Evolutionary conservation across 2,797 vertebrate species (phyloP).

Genomic region (Platalea minor): DNA sequence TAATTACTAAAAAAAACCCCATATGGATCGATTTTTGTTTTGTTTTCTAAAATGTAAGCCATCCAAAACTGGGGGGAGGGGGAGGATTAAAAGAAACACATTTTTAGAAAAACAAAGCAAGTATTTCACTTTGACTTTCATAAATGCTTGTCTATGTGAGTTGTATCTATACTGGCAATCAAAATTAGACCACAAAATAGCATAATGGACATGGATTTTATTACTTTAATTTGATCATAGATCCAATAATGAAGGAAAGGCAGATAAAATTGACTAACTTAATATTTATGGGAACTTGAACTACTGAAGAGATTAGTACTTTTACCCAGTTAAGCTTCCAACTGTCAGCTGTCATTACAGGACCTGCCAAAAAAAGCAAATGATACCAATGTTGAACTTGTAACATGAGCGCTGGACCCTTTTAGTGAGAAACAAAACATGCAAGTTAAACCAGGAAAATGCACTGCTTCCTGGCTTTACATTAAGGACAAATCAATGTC

Average conservation of each 20-base stretch:
- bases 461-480: constrained; percentile 28
- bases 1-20: neutral
- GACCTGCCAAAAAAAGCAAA: constrained; percentile 61
- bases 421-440: constrained; percentile 42
- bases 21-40: neutral
- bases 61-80: neutral
- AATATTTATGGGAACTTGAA: constrained; percentile 68
- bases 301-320: constrained; percentile 66
- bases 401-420: constrained; percentile 29
- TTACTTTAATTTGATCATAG: constrained; percentile 67
- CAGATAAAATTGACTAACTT: constrained; percentile 70
- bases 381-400: constrained; percentile 50
- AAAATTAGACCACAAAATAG: constrained; percentile 65
- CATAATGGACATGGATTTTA: constrained; percentile 69
- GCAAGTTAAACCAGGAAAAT: constrained; percentile 42
- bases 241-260: constrained; percentile 62
- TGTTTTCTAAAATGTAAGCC: neutral
- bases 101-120: constrained; percentile 8
- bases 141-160: constrained; percentile 19
- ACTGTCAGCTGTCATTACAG: constrained; percentile 62
- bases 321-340: constrained; percentile 69
- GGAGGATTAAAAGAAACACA: neutral
- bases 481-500: constrained; percentile 55
- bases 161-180: constrained; percentile 55
- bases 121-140: constrained; percentile 23